phyloP scores from a whole-genome alignment of 2,888 invertebrate genomes.

The Agrotis ipsilon region DNA sequence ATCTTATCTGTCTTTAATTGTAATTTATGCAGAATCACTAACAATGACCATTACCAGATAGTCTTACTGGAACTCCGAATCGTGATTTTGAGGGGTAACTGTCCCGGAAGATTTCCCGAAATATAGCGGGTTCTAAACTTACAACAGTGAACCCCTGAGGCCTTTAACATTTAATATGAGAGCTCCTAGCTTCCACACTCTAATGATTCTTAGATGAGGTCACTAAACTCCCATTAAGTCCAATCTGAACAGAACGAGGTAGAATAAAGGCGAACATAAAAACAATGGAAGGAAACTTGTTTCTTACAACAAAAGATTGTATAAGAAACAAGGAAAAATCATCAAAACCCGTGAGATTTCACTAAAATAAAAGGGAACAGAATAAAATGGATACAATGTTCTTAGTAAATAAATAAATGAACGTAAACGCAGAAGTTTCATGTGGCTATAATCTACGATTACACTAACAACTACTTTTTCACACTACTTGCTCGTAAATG shows the following conservation, averaged over 20 bases:
- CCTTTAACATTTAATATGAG: slow-evolving; percentile 8
- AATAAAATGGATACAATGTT: slow-evolving; percentile 55
- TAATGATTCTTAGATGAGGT: slow-evolving; percentile 50
- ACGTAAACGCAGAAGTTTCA: slow-evolving; percentile 27
- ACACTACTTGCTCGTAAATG: too few relatives aligned
- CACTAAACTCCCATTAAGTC: slow-evolving; percentile 52
- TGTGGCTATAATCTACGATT: background rate
- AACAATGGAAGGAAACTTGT: slow-evolving; percentile 52
- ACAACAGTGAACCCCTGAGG: background rate
- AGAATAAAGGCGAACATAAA: slow-evolving; percentile 48
- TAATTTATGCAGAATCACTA: background rate
- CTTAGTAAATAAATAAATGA: slow-evolving; percentile 25
- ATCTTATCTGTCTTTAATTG: background rate
- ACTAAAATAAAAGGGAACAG: slow-evolving; percentile 58
- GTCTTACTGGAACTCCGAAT: background rate
- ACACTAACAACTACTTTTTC: too few relatives aligned
- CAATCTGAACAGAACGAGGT: slow-evolving; percentile 45
- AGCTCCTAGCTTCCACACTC: slow-evolving; percentile 9
- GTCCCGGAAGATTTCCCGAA: background rate
- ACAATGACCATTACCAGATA: background rate
- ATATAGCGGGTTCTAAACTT: background rate
- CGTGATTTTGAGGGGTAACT: background rate
- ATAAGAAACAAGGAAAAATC: slow-evolving; percentile 58
- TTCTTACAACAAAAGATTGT: slow-evolving; percentile 59
- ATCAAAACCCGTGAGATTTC: slow-evolving; percentile 63